Percentiles rank a stretch among this genome's conserved stretches.
These are phyloP conservation scores for Prionchulus punctatus DNA, from an alignment of 2,888 invertebrate species.

Conservation along the genomic window DNA sequence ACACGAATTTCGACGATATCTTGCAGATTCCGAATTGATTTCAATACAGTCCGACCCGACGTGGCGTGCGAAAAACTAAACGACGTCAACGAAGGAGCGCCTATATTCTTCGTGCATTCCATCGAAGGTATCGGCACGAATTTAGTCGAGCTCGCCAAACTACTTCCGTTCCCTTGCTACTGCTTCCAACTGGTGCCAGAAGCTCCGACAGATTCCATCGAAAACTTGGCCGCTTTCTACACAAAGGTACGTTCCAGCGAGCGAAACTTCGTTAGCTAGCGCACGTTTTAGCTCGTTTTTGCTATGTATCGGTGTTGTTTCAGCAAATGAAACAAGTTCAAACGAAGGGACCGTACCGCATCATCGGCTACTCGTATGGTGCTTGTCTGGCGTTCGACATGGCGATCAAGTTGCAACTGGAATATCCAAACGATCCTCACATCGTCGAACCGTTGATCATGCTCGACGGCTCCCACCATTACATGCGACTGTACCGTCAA, in stretches of 20 bases:
- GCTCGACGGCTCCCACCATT: conserved; percentile 12
- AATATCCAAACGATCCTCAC: not conserved
- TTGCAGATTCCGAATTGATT: conserved; percentile 25
- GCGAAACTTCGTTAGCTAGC: not conserved
- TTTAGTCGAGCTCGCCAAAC: conserved; percentile 52
- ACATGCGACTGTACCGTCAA: not conserved
- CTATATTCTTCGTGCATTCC: conserved; percentile 50
- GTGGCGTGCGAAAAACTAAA: conserved; percentile 49
- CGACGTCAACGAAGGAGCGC: conserved; percentile 23
- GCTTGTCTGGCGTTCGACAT: conserved; percentile 81
- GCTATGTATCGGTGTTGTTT: too few relatives aligned
- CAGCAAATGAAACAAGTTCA: conserved; percentile 54
- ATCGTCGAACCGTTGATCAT: conserved; percentile 4
- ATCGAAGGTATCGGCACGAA: conserved; percentile 66
- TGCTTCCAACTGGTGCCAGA: conserved; percentile 72
- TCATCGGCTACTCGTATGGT: conserved; percentile 85
- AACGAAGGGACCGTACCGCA: conserved; percentile 59
- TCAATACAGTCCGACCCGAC: conserved; percentile 55
- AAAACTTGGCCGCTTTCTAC: conserved; percentile 26
- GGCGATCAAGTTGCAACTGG: conserved; percentile 55
- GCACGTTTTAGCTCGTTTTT: not conserved
- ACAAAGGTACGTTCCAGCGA: conserved; percentile 16
- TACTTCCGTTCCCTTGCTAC: conserved; percentile 57
- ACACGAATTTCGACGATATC: not conserved
- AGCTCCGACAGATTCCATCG: conserved; percentile 46